Evolutionary conservation across 2,113 vertebrate genomes (phyloP), one percentile per base, ranked within the genome.

Genomic region (Helogale parvula): DNA sequence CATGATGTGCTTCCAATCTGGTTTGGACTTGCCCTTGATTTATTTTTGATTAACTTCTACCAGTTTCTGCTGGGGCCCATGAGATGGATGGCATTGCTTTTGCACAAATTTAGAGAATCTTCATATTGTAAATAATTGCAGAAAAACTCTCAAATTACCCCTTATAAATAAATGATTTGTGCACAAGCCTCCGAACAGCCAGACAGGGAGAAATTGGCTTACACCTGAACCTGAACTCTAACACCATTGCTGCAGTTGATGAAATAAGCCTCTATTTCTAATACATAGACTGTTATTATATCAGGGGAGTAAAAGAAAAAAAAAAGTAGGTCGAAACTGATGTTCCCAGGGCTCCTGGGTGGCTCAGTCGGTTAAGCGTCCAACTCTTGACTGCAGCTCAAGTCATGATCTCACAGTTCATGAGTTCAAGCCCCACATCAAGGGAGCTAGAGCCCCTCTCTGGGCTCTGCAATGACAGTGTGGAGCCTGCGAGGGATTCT

Each of bases 1-100:
- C 52, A 23, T 0, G 69, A 96, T 35, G 25, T 96, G 94, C 94
- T 98, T 98, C 97, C 95, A 97, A 95, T 98, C 97, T 94, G 95
- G 81, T 92, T 93, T 94, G 88, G 95, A 97, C 72, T 89, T 72
- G 71, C 31, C 96, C 82, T 97, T 97, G 90, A 96, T 97, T 98
- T 96, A 96, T 91, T 97, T 96, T 72, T 98, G 47, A 98, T 98
- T 97, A 97, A 94, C 94, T 95, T 83, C 80, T 81, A 87, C 71
- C 92, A 85, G 74, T 77, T 98, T 98, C 97, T 86, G 94, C 82
- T 35, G 71, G 79, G 84, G 79, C 74, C 88, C 91, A 47, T 35
- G 98, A 97, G 92, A 89, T 52, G 91, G 38, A 96, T 60, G 83
- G 0, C 0, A 27, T 0, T 96, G 85, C 88, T 54, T 31, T 0